Base-by-base conservation (phyloP, 2,113 vertebrate species). In the Syrrhaptes paradoxus region DNA sequence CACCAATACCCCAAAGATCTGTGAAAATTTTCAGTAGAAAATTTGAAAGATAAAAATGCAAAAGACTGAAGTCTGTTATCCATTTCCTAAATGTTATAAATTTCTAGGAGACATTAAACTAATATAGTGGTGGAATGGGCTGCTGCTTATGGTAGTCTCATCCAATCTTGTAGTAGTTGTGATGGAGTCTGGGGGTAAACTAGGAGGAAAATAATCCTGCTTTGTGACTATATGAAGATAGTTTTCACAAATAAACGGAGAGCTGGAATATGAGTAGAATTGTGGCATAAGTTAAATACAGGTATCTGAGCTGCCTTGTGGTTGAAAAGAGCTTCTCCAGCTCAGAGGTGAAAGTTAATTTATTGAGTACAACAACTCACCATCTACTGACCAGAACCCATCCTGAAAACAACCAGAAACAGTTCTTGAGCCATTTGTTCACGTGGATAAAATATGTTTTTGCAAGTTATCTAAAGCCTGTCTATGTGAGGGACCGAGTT, bases 1-100 rank as follows among this genome's bases (percentile, higher is more conserved):
- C 5, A 22, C 11, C 11, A 32, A 24, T 0, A 0, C 3, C 11
- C 16, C 9, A 7, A 54, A 41, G 31, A 59, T 22, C 28, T 31
- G 19, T 62, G 31, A 52, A 62, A 7, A 59, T 32, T 25, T 46
- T 29, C 18, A n/a, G 28, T 48, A 36, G 58, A 75, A 63, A 36
- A 16, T 4, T 10, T 8, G 52, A 3, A 61, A 38, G 13, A 54
- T 43, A 29, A 62, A 67, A 78, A 49, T 17, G 5, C 4, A 36
- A 49, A 14, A 45, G 34, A 11, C 24, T n/a, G 6, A 59, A 55
- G 13, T 22, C 14, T 66, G 80, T 38, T 32, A 34, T 52, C 45
- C 3, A 7, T 72, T 81, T 81, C 25, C 31, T 41, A 55, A 80
- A 45, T 16, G 8, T 76, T 66, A 22, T 10, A 11, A 14, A 43